Evolutionary conservation across 2,888 invertebrate species (phyloP).

Genomic region (Entomobrya proxima): DNA sequence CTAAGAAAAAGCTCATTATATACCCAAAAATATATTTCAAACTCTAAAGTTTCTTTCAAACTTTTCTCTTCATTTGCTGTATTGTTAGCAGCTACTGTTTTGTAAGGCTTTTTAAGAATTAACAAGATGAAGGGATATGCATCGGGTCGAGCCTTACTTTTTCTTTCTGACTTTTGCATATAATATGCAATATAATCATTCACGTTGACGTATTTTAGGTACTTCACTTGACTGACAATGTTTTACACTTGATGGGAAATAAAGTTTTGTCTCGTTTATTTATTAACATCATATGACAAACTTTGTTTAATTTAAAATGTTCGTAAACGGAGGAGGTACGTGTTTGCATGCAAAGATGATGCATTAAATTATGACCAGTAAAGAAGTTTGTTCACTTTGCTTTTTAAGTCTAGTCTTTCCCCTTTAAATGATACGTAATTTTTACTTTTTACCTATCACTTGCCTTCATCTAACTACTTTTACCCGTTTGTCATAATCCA

Average conservation of each 20-base stretch:
- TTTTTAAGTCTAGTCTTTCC: slow-evolving; percentile 52
- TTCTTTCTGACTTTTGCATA: background rate
- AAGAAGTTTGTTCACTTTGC: slow-evolving; percentile 59
- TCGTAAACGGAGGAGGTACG: background rate
- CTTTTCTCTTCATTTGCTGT: too few relatives aligned
- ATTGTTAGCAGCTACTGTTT: too few relatives aligned
- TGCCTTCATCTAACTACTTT: background rate
- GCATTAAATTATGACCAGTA: slow-evolving; percentile 43
- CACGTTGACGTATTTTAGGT: slow-evolving; percentile 17
- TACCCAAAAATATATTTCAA: background rate
- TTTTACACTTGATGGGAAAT: slow-evolving; percentile 5
- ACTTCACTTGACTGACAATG: slow-evolving; percentile 20
- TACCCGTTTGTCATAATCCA: slow-evolving; percentile 48
- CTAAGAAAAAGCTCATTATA: background rate
- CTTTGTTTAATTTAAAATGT: slow-evolving; percentile 48
- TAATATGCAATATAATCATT: background rate
- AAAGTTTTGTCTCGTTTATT: slow-evolving; percentile 35
- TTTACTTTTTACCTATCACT: slow-evolving; percentile 28
- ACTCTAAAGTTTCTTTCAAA: too few relatives aligned
- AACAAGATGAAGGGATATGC: too few relatives aligned
- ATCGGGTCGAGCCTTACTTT: too few relatives aligned
- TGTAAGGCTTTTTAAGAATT: too few relatives aligned
- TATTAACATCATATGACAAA: slow-evolving; percentile 26
- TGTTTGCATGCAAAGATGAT: slow-evolving; percentile 22
- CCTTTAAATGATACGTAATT: slow-evolving; percentile 50